Evolutionary conservation across 2,113 vertebrate species (phyloP).

Genomic region (Neopipo cinnamomea): DNA sequence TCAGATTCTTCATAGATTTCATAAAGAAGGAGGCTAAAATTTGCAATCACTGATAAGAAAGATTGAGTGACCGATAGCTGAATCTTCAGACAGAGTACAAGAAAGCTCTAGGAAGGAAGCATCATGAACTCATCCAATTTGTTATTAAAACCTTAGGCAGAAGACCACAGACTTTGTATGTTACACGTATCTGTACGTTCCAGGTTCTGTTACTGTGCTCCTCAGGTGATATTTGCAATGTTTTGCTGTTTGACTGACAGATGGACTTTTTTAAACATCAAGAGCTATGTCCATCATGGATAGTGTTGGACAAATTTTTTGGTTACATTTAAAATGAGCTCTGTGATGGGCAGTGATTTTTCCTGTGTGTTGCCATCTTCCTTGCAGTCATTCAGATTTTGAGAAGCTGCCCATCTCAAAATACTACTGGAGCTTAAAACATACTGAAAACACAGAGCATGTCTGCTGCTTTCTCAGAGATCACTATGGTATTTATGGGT

Average conservation of each 20-base stretch:
- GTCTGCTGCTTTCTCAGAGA: neutral
- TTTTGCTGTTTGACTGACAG: neutral
- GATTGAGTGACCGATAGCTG: rapidly evolving
- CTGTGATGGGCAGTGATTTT: neutral
- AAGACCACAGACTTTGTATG: neutral
- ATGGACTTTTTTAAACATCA: neutral
- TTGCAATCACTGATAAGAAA: neutral
- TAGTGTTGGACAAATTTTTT: neutral
- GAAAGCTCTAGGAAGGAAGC: neutral
- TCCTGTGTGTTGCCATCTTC: neutral
- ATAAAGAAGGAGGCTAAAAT: neutral
- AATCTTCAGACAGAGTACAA: neutral
- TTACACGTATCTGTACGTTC: neutral
- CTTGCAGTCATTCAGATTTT: neutral
- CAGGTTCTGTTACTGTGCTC: neutral
- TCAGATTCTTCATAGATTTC: neutral
- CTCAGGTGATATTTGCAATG: neutral
- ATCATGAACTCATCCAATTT: neutral
- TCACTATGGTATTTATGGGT: neutral
- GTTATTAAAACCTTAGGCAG: neutral
- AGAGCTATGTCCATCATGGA: neutral
- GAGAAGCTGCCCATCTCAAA: neutral
- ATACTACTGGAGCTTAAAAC: neutral
- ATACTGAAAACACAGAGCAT: neutral
- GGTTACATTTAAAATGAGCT: neutral